Conservation (phyloP, 2,797 vertebrate genomes). For the Oreortyx pictus region DNA sequence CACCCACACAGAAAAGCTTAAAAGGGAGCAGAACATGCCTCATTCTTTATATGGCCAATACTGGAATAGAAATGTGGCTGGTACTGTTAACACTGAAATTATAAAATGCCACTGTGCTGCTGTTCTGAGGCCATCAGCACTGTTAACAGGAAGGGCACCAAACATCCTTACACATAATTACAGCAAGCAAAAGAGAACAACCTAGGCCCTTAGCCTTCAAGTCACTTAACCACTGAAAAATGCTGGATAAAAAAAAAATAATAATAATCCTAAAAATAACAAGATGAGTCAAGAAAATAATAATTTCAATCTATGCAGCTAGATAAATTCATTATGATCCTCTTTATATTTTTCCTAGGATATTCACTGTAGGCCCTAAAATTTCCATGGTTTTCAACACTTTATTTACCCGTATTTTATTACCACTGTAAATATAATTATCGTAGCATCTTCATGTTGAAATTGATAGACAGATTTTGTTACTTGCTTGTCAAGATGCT, state of each 20-base stretch:
- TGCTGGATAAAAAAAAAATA: background rate
- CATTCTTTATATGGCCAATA: background rate
- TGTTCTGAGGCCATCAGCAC: background rate
- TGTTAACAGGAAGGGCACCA: background rate
- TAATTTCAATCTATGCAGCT: background rate
- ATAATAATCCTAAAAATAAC: constrained; percentile 10
- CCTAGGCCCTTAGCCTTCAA: background rate
- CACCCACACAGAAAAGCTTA: background rate
- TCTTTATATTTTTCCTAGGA: constrained; percentile 19
- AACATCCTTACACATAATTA: background rate
- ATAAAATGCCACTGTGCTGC: background rate
- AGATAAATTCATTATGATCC: constrained; percentile 13
- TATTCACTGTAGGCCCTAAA: constrained; percentile 1
- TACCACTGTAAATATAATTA: constrained; percentile 62
- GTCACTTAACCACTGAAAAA: background rate
- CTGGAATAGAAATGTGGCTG: background rate
- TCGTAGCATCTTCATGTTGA: constrained; percentile 33
- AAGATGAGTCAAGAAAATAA: constrained; percentile 45
- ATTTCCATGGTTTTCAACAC: constrained; percentile 29
- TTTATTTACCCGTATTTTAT: constrained; percentile 61
- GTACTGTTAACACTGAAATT: background rate
- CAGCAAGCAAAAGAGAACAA: background rate
- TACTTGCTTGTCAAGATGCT: constrained; percentile 50
- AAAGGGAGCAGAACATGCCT: background rate
- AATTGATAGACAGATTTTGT: constrained; percentile 54